Base-by-base conservation (phyloP, 1,140 invertebrate genomes). In the Drosophila nebulosa region DNA sequence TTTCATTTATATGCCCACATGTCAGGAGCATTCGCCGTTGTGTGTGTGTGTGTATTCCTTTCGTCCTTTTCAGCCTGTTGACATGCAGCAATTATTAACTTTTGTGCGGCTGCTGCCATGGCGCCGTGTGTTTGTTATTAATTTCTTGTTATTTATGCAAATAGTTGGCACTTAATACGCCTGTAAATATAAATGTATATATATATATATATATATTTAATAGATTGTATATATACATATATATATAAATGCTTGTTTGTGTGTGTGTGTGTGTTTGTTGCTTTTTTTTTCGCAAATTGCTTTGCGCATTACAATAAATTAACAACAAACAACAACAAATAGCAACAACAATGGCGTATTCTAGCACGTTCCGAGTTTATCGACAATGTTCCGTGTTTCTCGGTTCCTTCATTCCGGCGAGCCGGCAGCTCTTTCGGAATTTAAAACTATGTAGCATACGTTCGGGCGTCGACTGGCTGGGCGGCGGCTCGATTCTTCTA, bases 71-170 rank as follows among this genome's bases (percentile, higher is more conserved):
- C 62, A 51, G 73, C 72, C 81, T 86, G 81, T 88, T 86, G 83
- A 86, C 83, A 86, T 88, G 74, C 71, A 66, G 83, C 78, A 88
- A 88, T 88, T 88, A 88, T 88, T 88, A 88, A 88, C 83, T 88
- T 88, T 86, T 86, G 79, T 81, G 78, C 83, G 74, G 69, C 70
- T 69, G 81, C 83, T 88, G 84, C 84, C 85, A 89, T 85, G 79
- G 66, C 76, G 67, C 84, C 84, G 84, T 70, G 76, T 89, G 78
- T 90, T 90, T 89, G 78, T 90, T 89, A 89, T 89, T 89, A 89
- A 89, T 89, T 89, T 89, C 80, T 81, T 90, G 86, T 89, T 90
- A 89, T 90, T 89, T 89, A 89, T 85, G 78, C 81, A 86, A 85
- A 89, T 89, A 89, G 88, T 90, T 89, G 75, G 78, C 86, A 89